These are phyloP conservation scores for Tenthredo livida DNA, from an alignment of 2,888 invertebrate species.

Conservation along the genomic window DNA sequence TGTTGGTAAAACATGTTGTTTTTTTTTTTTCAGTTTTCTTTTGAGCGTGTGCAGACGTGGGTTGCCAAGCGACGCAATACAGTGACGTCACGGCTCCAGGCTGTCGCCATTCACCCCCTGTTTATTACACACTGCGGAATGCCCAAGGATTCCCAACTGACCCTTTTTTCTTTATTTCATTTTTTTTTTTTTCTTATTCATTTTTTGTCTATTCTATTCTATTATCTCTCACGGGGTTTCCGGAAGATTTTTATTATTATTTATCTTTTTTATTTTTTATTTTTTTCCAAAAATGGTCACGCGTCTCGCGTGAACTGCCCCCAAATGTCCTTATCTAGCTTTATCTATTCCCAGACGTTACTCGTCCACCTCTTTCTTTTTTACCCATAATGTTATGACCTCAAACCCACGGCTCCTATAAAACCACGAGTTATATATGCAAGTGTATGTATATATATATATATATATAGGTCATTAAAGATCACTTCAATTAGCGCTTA, in stretches of 20 bases:
- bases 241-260: background rate
- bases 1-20: background rate
- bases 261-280: too few relatives aligned
- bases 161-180: background rate
- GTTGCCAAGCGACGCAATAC: conserved; percentile 27
- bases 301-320: background rate
- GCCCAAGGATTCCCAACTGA: background rate
- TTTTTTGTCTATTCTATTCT: background rate
- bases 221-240: background rate
- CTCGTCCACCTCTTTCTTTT: background rate
- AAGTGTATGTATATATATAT: too few relatives aligned
- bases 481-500: conserved; percentile 13
- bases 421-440: background rate
- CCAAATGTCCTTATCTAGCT: background rate
- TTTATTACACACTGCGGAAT: conserved; percentile 31
- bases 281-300: background rate
- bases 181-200: background rate
- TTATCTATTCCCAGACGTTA: background rate
- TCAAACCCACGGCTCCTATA: background rate
- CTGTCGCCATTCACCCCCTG: conserved; percentile 24
- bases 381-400: background rate
- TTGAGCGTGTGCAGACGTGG: background rate
- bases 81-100: conserved; percentile 35
- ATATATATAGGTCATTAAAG: conserved; percentile 5
- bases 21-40: background rate